Evolutionary conservation across 2,888 invertebrate genomes (phyloP).

Genomic region (Hecatera dysodea): DNA sequence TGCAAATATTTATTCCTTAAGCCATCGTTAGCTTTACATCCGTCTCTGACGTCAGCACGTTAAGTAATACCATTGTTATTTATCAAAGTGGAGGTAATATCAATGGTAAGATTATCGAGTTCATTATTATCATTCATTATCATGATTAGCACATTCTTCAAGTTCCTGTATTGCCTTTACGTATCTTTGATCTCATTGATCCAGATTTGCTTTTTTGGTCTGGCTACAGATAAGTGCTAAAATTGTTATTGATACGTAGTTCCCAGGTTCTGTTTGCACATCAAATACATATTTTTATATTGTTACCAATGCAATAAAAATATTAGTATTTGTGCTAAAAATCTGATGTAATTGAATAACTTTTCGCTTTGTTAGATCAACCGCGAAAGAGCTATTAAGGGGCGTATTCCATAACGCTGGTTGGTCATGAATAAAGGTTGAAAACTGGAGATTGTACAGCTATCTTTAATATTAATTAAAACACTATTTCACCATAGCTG

Average conservation of each 20-base stretch:
- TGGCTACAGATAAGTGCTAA: background rate
- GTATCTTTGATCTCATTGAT: background rate
- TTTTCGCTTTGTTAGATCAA: background rate
- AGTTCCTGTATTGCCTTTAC: background rate
- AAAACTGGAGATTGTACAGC: background rate
- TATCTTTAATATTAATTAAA: background rate
- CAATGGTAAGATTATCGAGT: constrained; percentile 18
- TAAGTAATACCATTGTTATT: constrained; percentile 58
- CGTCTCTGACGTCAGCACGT: constrained; percentile 40
- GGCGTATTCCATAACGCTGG: background rate
- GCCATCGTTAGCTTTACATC: constrained; percentile 46
- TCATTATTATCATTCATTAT: background rate
- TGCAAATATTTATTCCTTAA: constrained; percentile 24
- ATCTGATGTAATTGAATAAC: background rate
- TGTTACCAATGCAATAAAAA: background rate
- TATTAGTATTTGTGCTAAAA: background rate
- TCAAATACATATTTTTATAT: background rate
- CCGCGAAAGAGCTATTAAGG: background rate
- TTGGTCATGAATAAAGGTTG: background rate
- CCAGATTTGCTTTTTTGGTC: background rate
- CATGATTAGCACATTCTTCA: background rate
- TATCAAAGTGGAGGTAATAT: constrained; percentile 15
- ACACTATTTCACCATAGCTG: background rate
- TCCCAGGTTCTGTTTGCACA: background rate
- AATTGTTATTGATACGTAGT: background rate